Percentiles rank a stretch among this genome's conserved stretches.
These are phyloP conservation scores for Scyliorhinus canicula DNA, from an alignment of 2,797 vertebrate species.

Conservation along the genomic window DNA sequence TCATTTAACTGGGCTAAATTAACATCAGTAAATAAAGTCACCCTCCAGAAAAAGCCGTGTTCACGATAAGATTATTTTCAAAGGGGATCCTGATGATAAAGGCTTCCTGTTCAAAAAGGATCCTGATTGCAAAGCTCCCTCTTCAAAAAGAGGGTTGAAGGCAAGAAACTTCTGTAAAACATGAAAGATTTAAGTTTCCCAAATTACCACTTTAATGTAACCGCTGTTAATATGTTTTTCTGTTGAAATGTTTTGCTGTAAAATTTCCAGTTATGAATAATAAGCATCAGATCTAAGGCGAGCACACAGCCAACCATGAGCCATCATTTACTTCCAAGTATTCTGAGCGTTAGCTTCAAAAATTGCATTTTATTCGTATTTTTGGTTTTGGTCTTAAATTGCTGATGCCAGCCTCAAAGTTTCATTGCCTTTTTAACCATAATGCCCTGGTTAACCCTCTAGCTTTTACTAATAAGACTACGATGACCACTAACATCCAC, in stretches of 20 bases:
- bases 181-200: slow-evolving; percentile 21
- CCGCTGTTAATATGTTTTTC: slow-evolving; percentile 2
- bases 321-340: background rate
- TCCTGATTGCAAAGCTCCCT: slow-evolving; percentile 13
- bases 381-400: slow-evolving; percentile 7
- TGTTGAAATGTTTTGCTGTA: slow-evolving; percentile 7
- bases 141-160: slow-evolving; percentile 23
- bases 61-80: background rate
- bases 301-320: background rate
- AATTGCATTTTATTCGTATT: background rate
- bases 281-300: background rate
- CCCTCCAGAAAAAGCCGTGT: background rate
- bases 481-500: background rate
- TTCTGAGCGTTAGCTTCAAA: slow-evolving; percentile 23
- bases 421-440: background rate
- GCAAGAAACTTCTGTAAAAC: slow-evolving; percentile 1
- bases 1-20: background rate
- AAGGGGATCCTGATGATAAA: background rate
- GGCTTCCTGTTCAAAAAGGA: background rate
- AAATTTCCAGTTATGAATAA: slow-evolving; percentile 25
- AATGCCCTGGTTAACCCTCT: background rate
- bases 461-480: background rate
- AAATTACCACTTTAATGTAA: slow-evolving; percentile 29
- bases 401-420: background rate
- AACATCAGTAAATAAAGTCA: slow-evolving; percentile 10